These are phyloP conservation scores for Drosophila repletoides DNA, from an alignment of 1,140 invertebrate species.

Conservation along the genomic window DNA sequence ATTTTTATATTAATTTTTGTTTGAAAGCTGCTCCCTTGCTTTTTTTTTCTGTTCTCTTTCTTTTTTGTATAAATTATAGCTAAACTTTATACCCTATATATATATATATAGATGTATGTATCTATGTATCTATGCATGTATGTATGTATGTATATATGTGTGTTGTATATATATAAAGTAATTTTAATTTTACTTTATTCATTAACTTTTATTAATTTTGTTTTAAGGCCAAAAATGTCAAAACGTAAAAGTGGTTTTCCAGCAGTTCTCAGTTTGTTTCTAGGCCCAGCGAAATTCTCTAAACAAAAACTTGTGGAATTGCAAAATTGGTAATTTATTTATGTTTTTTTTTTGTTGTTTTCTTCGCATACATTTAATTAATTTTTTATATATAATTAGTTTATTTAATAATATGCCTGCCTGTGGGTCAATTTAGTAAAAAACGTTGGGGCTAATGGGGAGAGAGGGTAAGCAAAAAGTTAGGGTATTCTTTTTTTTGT, in stretches of 20 bases:
- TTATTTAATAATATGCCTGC: conserved; percentile 73
- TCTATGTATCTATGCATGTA: conserved; percentile 53
- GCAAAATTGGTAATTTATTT: conserved; percentile 70
- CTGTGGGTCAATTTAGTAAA: conserved; percentile 58
- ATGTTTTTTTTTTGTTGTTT: conserved; percentile 30
- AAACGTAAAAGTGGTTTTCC: too few relatives aligned
- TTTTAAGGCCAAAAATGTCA: conserved; percentile 74
- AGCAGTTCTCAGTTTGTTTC: conserved; percentile 29
- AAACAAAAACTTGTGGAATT: conserved; percentile 54
- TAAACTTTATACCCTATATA: conserved; percentile 62
- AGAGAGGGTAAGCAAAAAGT: too few relatives aligned
- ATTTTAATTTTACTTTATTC: conserved; percentile 45
- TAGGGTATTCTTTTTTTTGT: neutral
- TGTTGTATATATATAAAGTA: conserved; percentile 67
- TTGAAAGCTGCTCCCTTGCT: conserved; percentile 78
- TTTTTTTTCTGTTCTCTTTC: too few relatives aligned
- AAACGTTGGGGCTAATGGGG: too few relatives aligned
- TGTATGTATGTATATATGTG: conserved; percentile 51
- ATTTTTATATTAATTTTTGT: conserved; percentile 30
- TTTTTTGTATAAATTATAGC: conserved; percentile 76
- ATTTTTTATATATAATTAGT: conserved; percentile 61
- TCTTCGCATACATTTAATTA: conserved; percentile 50
- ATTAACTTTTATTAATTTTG: conserved; percentile 21
- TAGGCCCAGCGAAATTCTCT: conserved; percentile 6
- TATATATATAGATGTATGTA: conserved; percentile 57